A percentile compares a stretch with the other conserved stretches of the same genome.
Evolutionary conservation across 2,113 vertebrate species (phyloP).

Genomic region (Paradisaea rubra): DNA sequence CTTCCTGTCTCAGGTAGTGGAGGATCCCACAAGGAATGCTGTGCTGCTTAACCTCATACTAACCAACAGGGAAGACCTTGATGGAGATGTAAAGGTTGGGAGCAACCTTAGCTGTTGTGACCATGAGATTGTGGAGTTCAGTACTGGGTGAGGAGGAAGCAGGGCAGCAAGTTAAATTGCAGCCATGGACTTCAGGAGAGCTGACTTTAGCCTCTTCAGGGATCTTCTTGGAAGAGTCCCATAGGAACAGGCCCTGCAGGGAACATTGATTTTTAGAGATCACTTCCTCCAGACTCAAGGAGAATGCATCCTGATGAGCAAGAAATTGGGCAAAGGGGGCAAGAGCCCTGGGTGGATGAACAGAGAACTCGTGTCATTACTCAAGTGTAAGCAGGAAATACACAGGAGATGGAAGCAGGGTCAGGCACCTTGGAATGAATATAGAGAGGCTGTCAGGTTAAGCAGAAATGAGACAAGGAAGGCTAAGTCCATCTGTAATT

Average conservation of each 20-base stretch:
- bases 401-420: neutral
- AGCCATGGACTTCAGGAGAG: neutral
- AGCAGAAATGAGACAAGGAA: neutral
- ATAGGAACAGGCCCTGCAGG: neutral
- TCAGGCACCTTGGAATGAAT: neutral
- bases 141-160: neutral
- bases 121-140: neutral
- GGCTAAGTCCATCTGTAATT: neutral
- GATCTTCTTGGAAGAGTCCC: neutral
- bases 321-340: neutral
- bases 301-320: neutral
- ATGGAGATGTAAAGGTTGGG: neutral
- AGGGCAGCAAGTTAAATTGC: neutral
- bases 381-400: neutral
- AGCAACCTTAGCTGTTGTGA: neutral
- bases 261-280: neutral
- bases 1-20: neutral
- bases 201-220: neutral
- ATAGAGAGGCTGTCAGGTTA: neutral
- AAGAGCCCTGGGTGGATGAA: neutral
- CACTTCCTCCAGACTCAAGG: neutral
- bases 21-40: neutral
- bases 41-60: neutral
- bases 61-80: neutral
- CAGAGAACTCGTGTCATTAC: neutral